Conservation (phyloP, 2,888 invertebrate species). For the Cheilosia variabilis region DNA sequence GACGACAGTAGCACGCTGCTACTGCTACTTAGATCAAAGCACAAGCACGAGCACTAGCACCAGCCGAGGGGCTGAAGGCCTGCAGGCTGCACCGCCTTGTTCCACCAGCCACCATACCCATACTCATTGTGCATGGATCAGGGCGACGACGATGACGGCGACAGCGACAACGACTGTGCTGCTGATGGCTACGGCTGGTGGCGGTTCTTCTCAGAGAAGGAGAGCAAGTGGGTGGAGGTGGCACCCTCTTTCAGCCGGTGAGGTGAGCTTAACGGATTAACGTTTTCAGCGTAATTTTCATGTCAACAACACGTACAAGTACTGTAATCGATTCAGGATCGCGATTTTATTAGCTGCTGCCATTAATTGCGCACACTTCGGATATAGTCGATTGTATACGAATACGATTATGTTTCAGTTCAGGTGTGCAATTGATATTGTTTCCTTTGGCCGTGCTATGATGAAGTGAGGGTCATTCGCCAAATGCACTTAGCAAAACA, state of each 20-base stretch:
- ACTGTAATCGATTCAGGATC: slow-evolving; percentile 75
- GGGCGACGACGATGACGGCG: slow-evolving; percentile 12
- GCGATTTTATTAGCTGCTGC: slow-evolving; percentile 74
- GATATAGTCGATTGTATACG: slow-evolving; percentile 45
- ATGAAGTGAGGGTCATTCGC: slow-evolving; percentile 53
- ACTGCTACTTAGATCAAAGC: slow-evolving; percentile 43
- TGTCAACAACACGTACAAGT: slow-evolving; percentile 75
- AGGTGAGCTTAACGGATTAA: slow-evolving; percentile 66
- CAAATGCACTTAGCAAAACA: slow-evolving; percentile 62
- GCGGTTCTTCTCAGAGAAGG: slow-evolving; percentile 64
- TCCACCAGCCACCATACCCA: slow-evolving; percentile 10
- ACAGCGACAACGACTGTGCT: slow-evolving; percentile 23
- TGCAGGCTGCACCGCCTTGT: slow-evolving; percentile 56
- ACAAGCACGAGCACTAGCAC: slow-evolving; percentile 48
- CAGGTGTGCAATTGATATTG: slow-evolving; percentile 56
- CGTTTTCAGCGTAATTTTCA: slow-evolving; percentile 72
- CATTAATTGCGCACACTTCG: slow-evolving; percentile 75
- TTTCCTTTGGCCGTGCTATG: slow-evolving; percentile 23
- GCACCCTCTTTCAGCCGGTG: slow-evolving; percentile 63
- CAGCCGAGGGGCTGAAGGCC: slow-evolving; percentile 39
- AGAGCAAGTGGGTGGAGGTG: slow-evolving; percentile 64
- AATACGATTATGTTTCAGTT: slow-evolving; percentile 51
- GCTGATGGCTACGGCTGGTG: slow-evolving; percentile 22
- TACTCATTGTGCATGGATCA: slow-evolving; percentile 13
- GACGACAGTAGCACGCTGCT: slow-evolving; percentile 37